phyloP scores from a whole-genome alignment of 2,888 invertebrate genomes.

The Cataglyphis cursor region DNA sequence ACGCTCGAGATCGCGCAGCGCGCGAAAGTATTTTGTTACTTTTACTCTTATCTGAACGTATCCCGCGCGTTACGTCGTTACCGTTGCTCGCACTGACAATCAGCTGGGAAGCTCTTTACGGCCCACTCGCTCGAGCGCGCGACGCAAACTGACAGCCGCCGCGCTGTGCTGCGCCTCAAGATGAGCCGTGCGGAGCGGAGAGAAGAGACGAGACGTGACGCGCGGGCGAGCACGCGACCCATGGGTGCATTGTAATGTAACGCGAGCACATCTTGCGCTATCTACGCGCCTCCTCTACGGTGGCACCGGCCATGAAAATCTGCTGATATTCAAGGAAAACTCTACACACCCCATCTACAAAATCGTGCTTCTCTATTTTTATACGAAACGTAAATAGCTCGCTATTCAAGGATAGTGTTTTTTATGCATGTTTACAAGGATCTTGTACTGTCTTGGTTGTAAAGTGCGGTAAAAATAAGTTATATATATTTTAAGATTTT shows the following conservation, averaged over 20 bases:
- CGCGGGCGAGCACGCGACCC: conserved; percentile 60
- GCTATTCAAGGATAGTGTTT: conserved; percentile 23
- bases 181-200: conserved; percentile 12
- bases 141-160: conserved; percentile 65
- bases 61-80: conserved; percentile 31
- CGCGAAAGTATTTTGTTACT: conserved; percentile 43
- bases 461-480: neutral
- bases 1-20: conserved; percentile 2
- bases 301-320: conserved; percentile 25
- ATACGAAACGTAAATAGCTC: neutral
- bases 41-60: conserved; percentile 44
- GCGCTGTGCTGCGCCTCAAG: neutral
- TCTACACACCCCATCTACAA: neutral
- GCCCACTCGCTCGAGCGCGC: conserved; percentile 73
- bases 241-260: conserved; percentile 64
- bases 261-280: conserved; percentile 58
- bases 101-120: neutral
- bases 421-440: conserved; percentile 9
- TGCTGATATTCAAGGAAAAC: conserved; percentile 43
- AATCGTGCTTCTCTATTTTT: conserved; percentile 16
- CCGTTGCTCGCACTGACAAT: neutral
- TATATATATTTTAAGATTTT: neutral
- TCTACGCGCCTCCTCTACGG: conserved; percentile 15
- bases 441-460: neutral
- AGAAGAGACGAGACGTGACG: neutral